Evolutionary conservation across 1,140 invertebrate genomes (phyloP).

Genomic region (Atta texana): DNA sequence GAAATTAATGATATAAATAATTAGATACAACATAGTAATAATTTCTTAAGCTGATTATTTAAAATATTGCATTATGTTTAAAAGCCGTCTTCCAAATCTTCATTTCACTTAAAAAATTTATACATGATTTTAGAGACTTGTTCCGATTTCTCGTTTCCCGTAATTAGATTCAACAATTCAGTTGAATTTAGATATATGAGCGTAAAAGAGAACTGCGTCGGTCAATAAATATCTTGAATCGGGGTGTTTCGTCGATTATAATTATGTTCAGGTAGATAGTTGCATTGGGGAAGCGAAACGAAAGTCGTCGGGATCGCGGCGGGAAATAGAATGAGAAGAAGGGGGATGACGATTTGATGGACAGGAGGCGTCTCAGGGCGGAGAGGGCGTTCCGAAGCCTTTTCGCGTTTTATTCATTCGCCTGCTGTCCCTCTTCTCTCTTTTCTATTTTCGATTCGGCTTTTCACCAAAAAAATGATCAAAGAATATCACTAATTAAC

Average conservation of each 20-base stretch:
- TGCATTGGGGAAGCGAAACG: constrained; percentile 71
- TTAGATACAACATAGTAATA: neutral
- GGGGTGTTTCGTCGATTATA: constrained; percentile 81
- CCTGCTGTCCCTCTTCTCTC: constrained; percentile 76
- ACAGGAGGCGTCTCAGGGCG: constrained; percentile 84
- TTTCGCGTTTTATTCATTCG: constrained; percentile 76
- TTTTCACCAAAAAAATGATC: constrained; percentile 44
- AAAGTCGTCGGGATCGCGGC: constrained; percentile 86
- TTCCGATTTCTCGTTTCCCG: neutral
- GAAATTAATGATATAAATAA: constrained; percentile 19
- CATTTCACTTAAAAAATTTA: neutral
- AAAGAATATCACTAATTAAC: constrained; percentile 43
- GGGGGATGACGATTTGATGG: constrained; percentile 81
- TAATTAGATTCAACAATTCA: constrained; percentile 17
- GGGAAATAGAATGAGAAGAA: constrained; percentile 86
- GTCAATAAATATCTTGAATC: constrained; percentile 64
- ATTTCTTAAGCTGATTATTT: neutral
- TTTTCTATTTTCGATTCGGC: constrained; percentile 40
- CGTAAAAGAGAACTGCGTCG: neutral
- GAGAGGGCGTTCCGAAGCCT: constrained; percentile 79
- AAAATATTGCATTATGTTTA: neutral
- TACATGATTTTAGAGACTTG: neutral
- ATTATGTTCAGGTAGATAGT: constrained; percentile 77
- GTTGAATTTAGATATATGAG: constrained; percentile 14
- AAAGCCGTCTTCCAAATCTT: neutral